Percentiles rank a stretch among this genome's conserved stretches.
Conservation (phyloP, 2,888 invertebrate species). For the Monoplex corrugatus region DNA sequence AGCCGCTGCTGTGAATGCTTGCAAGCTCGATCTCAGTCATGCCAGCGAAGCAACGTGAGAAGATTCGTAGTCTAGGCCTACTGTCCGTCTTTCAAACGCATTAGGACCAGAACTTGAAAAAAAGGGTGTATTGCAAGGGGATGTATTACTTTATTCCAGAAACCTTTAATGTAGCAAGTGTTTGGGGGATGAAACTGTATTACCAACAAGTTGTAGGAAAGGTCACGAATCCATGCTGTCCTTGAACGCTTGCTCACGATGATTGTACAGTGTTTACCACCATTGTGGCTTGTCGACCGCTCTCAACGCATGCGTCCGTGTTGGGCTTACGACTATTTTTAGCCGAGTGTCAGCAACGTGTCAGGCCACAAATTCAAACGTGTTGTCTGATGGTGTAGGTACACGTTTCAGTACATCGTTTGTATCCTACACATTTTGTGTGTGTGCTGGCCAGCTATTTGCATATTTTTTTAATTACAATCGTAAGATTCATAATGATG, state of each 20-base stretch:
- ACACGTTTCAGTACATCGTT: too few species aligned
- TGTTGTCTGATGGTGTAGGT: too few species aligned
- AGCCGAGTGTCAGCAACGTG: not conserved
- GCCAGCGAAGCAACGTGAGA: constrained; percentile 36
- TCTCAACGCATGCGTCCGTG: not conserved
- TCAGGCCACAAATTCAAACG: too few species aligned
- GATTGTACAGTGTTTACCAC: constrained; percentile 18
- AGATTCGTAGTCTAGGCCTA: not conserved
- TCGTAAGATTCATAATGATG: too few species aligned
- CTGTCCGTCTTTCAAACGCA: not conserved
- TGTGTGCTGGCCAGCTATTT: too few species aligned
- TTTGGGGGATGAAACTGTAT: not conserved
- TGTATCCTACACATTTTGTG: too few species aligned
- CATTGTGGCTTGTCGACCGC: constrained; percentile 10
- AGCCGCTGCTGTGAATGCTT: constrained; percentile 30
- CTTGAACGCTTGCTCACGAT: not conserved
- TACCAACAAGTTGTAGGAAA: not conserved
- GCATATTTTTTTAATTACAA: too few species aligned
- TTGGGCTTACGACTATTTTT: constrained; percentile 14
- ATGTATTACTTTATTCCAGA: not conserved
- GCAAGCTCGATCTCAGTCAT: constrained; percentile 1
- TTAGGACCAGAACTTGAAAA: not conserved
- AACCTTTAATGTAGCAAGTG: not conserved
- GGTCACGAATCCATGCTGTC: constrained; percentile 29
- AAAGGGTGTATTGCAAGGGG: not conserved